Evolutionary conservation across 1,140 invertebrate species (phyloP), one percentile per base, ranked within the genome.

Genomic region (Mactra quadrangularis): DNA sequence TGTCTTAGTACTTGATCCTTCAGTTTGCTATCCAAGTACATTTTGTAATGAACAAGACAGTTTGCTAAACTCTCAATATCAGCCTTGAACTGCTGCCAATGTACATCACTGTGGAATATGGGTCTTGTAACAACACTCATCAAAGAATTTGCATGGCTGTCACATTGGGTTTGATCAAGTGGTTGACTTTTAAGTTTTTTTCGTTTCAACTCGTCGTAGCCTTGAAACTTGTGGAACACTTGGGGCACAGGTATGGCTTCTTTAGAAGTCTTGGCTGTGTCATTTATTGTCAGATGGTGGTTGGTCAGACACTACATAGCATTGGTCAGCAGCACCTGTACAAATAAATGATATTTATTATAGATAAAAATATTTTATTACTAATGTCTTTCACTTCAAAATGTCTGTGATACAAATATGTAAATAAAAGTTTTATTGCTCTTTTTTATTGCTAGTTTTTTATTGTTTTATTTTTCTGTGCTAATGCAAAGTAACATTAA

Each of bases 241-340:
- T 7, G 4, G 29, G 70, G 70, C 22, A 68, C 64, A 17, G 22
- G 4, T 1, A 27, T 7, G 22, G 47, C 70, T 13, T 53, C 70
- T 31, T 38, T 55, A 3, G 0, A 31, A 17, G 1, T 53, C 33
- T 33, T 7, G 25, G 47, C 50, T n/a, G 19, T 27, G 13, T 72
- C 70, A 38, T 53, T 72, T 31, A 72, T 72, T 2, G 50, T 55
- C 2, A 6, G 22, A 33, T 72, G 52, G 15, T 72, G 70, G 31
- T 72, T 72, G 11, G 70, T 72, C 1, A 72, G 2, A 33, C n/a
- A 72, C 70, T 47, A 72, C 1, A 72, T 4, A 29, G 70, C 70
- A 72, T 55, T 72, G 25, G 70, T 55, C n/a, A n/a, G n/a, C 7
- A 72, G 31, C 4, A 72, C 70, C 70, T 72, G 70, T 17, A n/a